Percentiles rank a stretch among this genome's conserved stretches.
phyloP scores from a whole-genome alignment of 2,888 invertebrate species.

The Lasioglossum leucozonium region DNA sequence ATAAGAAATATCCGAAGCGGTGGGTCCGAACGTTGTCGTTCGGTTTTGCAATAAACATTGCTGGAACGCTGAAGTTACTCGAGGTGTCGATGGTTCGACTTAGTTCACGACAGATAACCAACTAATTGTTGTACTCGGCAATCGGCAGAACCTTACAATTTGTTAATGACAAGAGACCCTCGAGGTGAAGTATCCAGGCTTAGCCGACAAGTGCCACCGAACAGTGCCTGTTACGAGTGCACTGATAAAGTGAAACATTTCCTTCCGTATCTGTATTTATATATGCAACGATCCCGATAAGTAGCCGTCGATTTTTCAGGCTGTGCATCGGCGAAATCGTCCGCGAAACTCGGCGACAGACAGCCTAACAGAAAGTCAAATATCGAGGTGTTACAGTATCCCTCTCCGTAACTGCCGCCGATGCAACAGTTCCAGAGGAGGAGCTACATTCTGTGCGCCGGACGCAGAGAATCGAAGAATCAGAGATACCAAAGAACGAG shows the following conservation, averaged over 20 bases:
- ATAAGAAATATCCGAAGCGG: not conserved
- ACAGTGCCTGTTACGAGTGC: slow-evolving; percentile 68
- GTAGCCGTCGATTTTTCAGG: not conserved
- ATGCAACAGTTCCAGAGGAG: no score
- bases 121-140: slow-evolving; percentile 68
- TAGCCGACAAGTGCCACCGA: slow-evolving; percentile 75
- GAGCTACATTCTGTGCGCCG: no score
- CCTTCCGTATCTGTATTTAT: slow-evolving; percentile 67
- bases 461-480: no score
- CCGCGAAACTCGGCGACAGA: not conserved
- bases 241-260: slow-evolving; percentile 71
- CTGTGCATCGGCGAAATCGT: not conserved
- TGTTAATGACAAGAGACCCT: slow-evolving; percentile 78
- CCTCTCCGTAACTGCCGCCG: no score
- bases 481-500: no score
- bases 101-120: slow-evolving; percentile 50
- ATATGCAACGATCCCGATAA: slow-evolving; percentile 58
- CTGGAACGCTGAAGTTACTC: not conserved
- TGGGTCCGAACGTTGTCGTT: not conserved
- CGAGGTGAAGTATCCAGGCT: slow-evolving; percentile 77
- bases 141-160: slow-evolving; percentile 67
- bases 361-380: not conserved
- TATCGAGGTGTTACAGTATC: no score
- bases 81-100: slow-evolving; percentile 13
- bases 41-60: no score